A percentile compares a stretch with the other conserved stretches of the same genome.
These are phyloP conservation scores for Drosophila testacea DNA, from an alignment of 2,888 invertebrate species.

Conservation along the genomic window DNA sequence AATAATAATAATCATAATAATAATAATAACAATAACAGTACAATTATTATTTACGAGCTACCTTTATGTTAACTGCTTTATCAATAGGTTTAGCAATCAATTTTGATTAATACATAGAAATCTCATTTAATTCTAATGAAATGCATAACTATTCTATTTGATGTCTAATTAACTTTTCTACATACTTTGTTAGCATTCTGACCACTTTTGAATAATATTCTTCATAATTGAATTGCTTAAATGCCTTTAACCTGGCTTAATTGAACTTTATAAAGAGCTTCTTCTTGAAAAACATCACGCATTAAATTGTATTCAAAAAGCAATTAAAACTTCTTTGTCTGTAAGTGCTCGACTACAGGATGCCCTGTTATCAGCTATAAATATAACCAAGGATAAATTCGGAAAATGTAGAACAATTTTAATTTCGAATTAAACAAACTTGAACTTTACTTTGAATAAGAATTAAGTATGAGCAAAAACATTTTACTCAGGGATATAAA, in stretches of 20 bases:
- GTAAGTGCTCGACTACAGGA: background rate
- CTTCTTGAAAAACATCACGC: background rate
- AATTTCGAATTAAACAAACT: too few species aligned
- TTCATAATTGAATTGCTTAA: background rate
- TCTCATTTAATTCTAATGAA: background rate
- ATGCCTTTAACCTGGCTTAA: background rate
- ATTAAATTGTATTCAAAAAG: background rate
- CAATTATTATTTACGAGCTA: slow-evolving; percentile 4
- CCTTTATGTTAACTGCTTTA: slow-evolving; percentile 10
- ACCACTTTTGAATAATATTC: background rate
- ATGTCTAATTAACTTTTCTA: background rate
- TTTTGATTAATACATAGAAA: background rate
- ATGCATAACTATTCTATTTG: background rate
- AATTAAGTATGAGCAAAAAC: too few species aligned
- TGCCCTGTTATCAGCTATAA: background rate
- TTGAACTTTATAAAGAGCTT: background rate
- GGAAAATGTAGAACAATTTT: too few species aligned
- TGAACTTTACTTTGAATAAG: too few species aligned
- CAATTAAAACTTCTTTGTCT: background rate
- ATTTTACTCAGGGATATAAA: too few species aligned
- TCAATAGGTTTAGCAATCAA: slow-evolving; percentile 2
- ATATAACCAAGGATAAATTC: too few species aligned
- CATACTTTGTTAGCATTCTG: background rate
- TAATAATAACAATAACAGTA: slow-evolving; percentile 18
- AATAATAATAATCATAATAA: slow-evolving; percentile 5